A percentile compares a stretch with the other conserved stretches of the same genome.
Evolutionary conservation across 1,140 invertebrate genomes (phyloP).

Genomic region (Pseudomyrmex cubaensis): DNA sequence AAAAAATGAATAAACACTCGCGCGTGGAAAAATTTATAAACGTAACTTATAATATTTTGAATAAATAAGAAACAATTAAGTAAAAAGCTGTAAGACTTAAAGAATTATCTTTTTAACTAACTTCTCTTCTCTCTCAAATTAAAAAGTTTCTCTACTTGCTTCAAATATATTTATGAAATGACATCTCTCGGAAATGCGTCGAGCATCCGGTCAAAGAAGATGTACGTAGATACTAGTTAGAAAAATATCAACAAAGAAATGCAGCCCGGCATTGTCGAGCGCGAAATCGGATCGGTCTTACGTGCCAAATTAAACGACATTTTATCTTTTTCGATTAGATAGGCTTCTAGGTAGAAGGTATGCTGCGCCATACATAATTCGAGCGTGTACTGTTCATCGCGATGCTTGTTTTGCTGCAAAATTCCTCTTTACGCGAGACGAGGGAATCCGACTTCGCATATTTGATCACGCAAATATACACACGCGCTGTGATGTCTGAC

Average conservation of each 20-base stretch:
- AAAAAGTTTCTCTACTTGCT: slow-evolving; percentile 7
- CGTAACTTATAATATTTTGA: no score
- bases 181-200: not conserved
- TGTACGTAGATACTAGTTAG: slow-evolving; percentile 25
- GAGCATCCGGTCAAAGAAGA: slow-evolving; percentile 37
- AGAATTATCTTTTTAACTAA: not conserved
- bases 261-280: slow-evolving; percentile 17
- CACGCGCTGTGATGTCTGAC: not conserved
- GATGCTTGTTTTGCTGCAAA: slow-evolving; percentile 24
- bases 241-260: slow-evolving; percentile 29
- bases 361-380: slow-evolving; percentile 49
- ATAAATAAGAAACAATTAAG: no score
- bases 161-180: slow-evolving; percentile 2
- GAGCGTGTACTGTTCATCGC: slow-evolving; percentile 34
- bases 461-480: slow-evolving; percentile 21
- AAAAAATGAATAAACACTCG: no score
- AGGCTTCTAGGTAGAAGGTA: slow-evolving; percentile 44
- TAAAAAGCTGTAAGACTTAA: not conserved
- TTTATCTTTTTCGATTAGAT: slow-evolving; percentile 58
- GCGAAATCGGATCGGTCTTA: slow-evolving; percentile 49
- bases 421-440: slow-evolving; percentile 43
- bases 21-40: no score
- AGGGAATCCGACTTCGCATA: slow-evolving; percentile 35
- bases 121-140: not conserved
- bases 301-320: slow-evolving; percentile 54